phyloP scores from a whole-genome alignment of 92 coral and sea anemone genomes.

The Zoanthus solanderi region DNA sequence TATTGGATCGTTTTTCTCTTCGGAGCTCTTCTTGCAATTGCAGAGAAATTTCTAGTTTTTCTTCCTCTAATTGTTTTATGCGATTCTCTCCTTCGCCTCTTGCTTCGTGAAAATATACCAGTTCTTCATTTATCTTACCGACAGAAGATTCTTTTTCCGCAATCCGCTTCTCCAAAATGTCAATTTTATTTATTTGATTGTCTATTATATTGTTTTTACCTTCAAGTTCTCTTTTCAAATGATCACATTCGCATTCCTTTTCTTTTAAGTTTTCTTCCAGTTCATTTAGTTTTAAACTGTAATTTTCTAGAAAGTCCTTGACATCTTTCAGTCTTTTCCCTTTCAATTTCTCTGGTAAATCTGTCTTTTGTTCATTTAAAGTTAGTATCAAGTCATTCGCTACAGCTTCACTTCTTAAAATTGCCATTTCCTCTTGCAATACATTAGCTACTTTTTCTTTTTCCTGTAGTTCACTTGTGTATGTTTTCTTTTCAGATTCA shows the following conservation, averaged over 20 bases:
- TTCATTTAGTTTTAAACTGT: slow-evolving; percentile 56
- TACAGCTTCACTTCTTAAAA: neutral
- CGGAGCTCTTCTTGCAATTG: slow-evolving; percentile 35
- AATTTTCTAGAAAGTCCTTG: slow-evolving; percentile 54
- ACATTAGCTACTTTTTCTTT: neutral
- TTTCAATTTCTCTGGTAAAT: slow-evolving; percentile 21
- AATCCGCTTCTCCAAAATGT: slow-evolving; percentile 1
- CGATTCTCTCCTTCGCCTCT: slow-evolving; percentile 47
- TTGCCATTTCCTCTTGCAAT: neutral
- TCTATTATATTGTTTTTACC: slow-evolving; percentile 18
- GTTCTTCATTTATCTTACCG: slow-evolving; percentile 38
- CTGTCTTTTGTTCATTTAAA: neutral
- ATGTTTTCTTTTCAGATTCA: neutral
- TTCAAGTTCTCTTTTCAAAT: slow-evolving; percentile 46
- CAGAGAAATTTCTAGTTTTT: slow-evolving; percentile 55
- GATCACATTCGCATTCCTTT: slow-evolving; percentile 35
- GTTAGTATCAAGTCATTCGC: neutral
- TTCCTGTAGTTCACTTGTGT: slow-evolving; percentile 12
- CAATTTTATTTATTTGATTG: slow-evolving; percentile 26
- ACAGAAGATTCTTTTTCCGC: slow-evolving; percentile 8
- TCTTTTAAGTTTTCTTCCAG: slow-evolving; percentile 53
- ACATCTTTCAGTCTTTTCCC: slow-evolving; percentile 58
- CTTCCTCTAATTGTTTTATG: slow-evolving; percentile 68
- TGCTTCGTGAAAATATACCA: slow-evolving; percentile 60
- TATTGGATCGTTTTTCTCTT: slow-evolving; percentile 61